Evolutionary conservation across 53 echinoderm and acorn worm genomes (phyloP), one percentile per base, ranked within the genome.

Genomic region (Holothuria scabra): DNA sequence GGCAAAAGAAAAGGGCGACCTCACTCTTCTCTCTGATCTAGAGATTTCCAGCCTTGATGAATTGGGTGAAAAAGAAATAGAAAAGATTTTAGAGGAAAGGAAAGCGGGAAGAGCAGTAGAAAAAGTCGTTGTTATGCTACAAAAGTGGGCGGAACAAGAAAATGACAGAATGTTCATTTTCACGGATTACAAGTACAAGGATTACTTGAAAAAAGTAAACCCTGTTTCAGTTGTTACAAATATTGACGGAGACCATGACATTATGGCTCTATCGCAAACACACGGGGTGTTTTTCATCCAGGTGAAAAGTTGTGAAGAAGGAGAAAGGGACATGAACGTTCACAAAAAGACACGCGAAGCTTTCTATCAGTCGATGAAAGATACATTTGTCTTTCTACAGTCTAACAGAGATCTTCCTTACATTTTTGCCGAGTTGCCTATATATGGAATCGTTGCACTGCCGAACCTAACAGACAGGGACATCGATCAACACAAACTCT

Each of bases 341-440:
- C 34, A 28, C 6, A 59, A 41, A 33, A 81, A 81, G 62, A 30
- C 82, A 30, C 62, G 37, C 21, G 64, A 81, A 10, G 62, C 82
- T 6, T 22, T 81, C 23, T 25, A 10, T 12, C 82, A 81, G 44
- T 23, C 65, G 41, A 61, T 81, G 82, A 81, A 81, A 63, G 82
- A 81, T 41, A 81, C 28, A 34, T 81, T 63, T 63, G 82, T 81
- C 8, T 81, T 81, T 32, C 25, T 81, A 25, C 62, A 81, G 8
- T 81, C 82, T 28, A 81, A 81, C 23, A 81, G 82, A 64, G 82
- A 81, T 64, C 82, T 81, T 12, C 2, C 82, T 46, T 64, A 63
- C 44, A 59, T 78, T 56, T 18, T 28, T 23, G 7, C 26, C 33
- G 32, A 19, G 41, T 63, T 34, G 35, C 65, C 82, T n/a, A 33